Evolutionary conservation across 2,113 vertebrate genomes (phyloP), one percentile per base, ranked within the genome.

Genomic region (Zosterops pallidus): DNA sequence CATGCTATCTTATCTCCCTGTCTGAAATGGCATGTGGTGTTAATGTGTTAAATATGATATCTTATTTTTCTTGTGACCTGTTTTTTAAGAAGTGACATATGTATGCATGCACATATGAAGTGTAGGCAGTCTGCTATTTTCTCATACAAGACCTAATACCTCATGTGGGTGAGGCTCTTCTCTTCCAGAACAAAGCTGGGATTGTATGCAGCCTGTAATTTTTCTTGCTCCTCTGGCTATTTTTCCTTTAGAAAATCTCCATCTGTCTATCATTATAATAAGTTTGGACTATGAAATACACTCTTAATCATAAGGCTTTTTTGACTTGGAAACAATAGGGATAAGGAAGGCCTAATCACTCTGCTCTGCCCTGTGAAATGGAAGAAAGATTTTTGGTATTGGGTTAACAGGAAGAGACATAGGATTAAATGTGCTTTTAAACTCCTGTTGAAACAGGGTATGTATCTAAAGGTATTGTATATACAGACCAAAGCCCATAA

Each of bases 11-110:
- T 93, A 96, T 95, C 92, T 89, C 52, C 41, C 78, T 78, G 82
- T 94, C 89, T 94, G 67, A 91, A 93, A 90, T 83, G 85, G 86
- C 89, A 95, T 83, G 79, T 83, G 67, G 93, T 92, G 94, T 77
- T 96, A 96, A 96, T 91, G 89, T 93, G 95, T 83, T 87, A 94
- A 97, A 96, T 89, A 88, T 21, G 63, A 71, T 88, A 94, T 71
- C 85, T 86, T 92, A 70, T 52, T 94, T 94, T 88, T 53, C 90
- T 83, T 52, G 42, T 86, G 83, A 86, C 71, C 56, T 93, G 42
- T 70, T 88, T 90, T 79, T 86, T 65, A 83, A 72, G 71, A 93
- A 88, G 42, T 91, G 83, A 49, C 75, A 70, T 77, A 39, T 20
- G 5, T 88, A 69, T 44, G 70, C 59, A 63, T 37, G 39, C 62